Evolutionary conservation across 2,888 invertebrate genomes (phyloP).

Genomic region (Bruchidius siliquastri): DNA sequence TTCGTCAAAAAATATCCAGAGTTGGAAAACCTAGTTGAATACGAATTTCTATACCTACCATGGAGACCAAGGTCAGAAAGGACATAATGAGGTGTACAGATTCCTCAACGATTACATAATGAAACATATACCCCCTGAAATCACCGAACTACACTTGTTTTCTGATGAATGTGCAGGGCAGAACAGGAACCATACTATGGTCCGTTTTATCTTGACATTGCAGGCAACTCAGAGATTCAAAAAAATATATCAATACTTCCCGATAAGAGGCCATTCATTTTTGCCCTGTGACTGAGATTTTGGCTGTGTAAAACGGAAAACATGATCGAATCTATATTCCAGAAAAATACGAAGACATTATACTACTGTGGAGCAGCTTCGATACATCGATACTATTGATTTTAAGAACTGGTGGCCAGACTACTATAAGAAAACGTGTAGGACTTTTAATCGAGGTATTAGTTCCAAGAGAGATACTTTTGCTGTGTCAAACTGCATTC

Average conservation of each 20-base stretch:
- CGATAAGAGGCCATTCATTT: constrained; percentile 15
- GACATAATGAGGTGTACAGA: constrained; percentile 10
- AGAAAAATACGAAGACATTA: constrained; percentile 22
- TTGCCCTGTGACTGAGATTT: constrained; percentile 19
- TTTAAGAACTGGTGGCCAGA: constrained; percentile 3
- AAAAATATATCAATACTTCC: constrained; percentile 20
- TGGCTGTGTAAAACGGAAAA: constrained; percentile 17
- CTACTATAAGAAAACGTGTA: constrained; percentile 1
- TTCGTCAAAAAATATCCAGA: constrained; percentile 17
- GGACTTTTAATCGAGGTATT: neutral
- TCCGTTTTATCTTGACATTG: constrained; percentile 18
- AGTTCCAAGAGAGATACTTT: neutral
- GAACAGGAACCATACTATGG: constrained; percentile 17
- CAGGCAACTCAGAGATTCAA: constrained; percentile 15
- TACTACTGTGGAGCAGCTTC: constrained; percentile 13
- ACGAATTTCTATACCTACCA: constrained; percentile 20
- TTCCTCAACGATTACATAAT: constrained; percentile 21
- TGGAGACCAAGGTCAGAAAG: constrained; percentile 20
- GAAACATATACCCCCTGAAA: constrained; percentile 11
- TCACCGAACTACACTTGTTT: constrained; percentile 23
- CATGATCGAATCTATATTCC: constrained; percentile 20
- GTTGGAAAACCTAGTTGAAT: constrained; percentile 21
- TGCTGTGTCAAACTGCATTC: neutral
- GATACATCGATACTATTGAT: constrained; percentile 1
- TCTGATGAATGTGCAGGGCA: constrained; percentile 19